Base-by-base conservation (phyloP, 2,113 vertebrate species). In the Pelecanoides urinatrix region DNA sequence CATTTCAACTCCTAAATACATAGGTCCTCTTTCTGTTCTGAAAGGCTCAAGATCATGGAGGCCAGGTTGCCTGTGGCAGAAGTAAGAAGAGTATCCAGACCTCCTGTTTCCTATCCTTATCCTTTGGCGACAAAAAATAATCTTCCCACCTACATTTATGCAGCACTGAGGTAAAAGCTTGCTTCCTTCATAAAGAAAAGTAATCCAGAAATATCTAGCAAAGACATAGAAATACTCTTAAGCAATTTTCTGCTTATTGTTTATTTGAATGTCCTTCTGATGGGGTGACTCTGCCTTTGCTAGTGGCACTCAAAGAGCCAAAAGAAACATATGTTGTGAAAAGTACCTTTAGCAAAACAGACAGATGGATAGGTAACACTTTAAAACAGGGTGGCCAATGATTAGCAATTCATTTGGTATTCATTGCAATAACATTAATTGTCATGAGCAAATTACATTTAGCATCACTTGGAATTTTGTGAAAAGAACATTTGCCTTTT, bases 351-450 rank as follows among this genome's bases (percentile, higher is more conserved):
- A 93, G 70, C 58, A 95, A 97, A 96, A 95, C 90, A 96, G 83
- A 95, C 94, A 96, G 91, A 96, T 96, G 94, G 94, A 93, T 91
- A 95, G 94, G 94, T 97, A 92, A 95, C 87, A 96, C 62, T 86
- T 91, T 72, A 90, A 94, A 95, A 93, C 16, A 56, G 53, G 59
- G 67, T 95, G 89, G 62, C 85, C 95, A 94, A 66, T 70, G 87
- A 94, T 91, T 94, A 96, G 87, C 91, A 94, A 92, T 96, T 95
- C 74, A 94, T 97, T 92, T 94, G 53, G 47, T 96, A 96, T 95
- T 96, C 95, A 92, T 45, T 89, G 79, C 0, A 0, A 91, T 96
- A 94, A 80, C 66, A 92, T 96, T 93, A 95, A 91, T 94, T 81
- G 56, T 90, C 44, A 59, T 87, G 92, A 92, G 89, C 74, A 92